Evolutionary conservation across 2,888 invertebrate genomes (phyloP).

Genomic region (Seira sanloemensis): DNA sequence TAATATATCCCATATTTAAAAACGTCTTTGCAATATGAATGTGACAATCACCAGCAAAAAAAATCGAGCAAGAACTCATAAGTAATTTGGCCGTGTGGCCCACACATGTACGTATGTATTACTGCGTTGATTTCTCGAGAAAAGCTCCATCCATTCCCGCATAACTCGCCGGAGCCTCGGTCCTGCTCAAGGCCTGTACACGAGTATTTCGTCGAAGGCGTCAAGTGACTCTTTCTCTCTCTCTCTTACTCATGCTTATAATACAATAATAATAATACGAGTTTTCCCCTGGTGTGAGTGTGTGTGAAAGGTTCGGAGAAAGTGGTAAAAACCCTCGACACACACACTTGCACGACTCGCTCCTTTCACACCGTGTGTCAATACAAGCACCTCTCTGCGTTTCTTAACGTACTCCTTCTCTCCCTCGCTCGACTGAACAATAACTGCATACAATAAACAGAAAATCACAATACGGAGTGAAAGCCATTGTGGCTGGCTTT

Average conservation of each 20-base stretch:
- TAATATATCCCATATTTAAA: too few species aligned
- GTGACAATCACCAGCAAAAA: background rate
- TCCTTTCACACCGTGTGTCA: too few species aligned
- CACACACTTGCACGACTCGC: background rate
- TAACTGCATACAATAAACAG: too few species aligned
- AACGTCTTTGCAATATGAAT: background rate
- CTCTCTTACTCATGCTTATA: background rate
- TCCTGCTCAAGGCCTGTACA: conserved; percentile 48
- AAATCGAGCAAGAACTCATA: background rate
- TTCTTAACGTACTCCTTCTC: too few species aligned
- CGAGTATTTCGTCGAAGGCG: background rate
- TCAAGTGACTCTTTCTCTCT: too few species aligned
- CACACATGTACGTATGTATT: too few species aligned
- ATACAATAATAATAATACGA: too few species aligned
- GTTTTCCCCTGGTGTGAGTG: conserved; percentile 23
- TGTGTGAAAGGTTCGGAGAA: conserved; percentile 46
- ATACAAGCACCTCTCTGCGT: too few species aligned
- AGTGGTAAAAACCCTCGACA: conserved; percentile 26
- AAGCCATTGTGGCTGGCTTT: too few species aligned
- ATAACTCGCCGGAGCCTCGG: background rate
- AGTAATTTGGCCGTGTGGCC: conserved; percentile 4
- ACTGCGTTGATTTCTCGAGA: too few species aligned
- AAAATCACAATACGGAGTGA: too few species aligned
- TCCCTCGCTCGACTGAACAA: too few species aligned
- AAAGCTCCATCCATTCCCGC: background rate